Base-by-base conservation (phyloP, 2,797 vertebrate species). In the Aulostomus chinensis region DNA sequence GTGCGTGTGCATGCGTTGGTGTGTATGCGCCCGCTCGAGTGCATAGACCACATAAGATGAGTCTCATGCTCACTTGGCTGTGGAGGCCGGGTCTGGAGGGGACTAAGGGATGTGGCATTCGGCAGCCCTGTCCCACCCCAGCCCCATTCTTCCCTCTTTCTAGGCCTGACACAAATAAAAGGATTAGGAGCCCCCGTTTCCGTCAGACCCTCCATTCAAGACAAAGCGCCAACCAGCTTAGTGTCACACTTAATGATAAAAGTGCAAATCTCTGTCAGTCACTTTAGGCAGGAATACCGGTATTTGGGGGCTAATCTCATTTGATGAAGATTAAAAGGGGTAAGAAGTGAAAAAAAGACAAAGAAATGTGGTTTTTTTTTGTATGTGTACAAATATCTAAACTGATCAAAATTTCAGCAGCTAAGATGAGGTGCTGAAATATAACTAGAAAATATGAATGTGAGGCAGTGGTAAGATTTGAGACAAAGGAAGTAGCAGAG, bases 131-230 rank as follows among this genome's bases (percentile, higher is more conserved):
- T 92, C 91, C 82, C 81, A 89, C 80, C 88, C 65, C 38, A 14
- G 66, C 82, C 75, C 89, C 85, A 88, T 91, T 86, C 91, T 92
- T 92, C 89, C 92, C 92, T 92, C 91, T 93, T 94, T 95, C 92
- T 93, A 88, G 86, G 90, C 84, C 90, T 90, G 95, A 97, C 94
- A 96, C 94, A 93, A 97, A 96, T 98, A 93, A 97, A 91, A 93
- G 96, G 97, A 99, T 99, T 99, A 99, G 92, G 91, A 93, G 63
- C 85, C 92, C 93, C 91, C 88, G 94, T 95, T 99, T 99, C 97
- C 95, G 94, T 93, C 91, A 91, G 93, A 90, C 92, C 94, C 93
- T 93, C 94, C 89, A 91, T 61, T 88, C 72, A 57, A 87, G 91
- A 99, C 96, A 99, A 99, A 96, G 89, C 93, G 87, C 82, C 66